A percentile compares a stretch with the other conserved stretches of the same genome.
These are phyloP conservation scores for Lordiphosa andalusiaca DNA, from an alignment of 2,888 invertebrate genomes.

Conservation along the genomic window DNA sequence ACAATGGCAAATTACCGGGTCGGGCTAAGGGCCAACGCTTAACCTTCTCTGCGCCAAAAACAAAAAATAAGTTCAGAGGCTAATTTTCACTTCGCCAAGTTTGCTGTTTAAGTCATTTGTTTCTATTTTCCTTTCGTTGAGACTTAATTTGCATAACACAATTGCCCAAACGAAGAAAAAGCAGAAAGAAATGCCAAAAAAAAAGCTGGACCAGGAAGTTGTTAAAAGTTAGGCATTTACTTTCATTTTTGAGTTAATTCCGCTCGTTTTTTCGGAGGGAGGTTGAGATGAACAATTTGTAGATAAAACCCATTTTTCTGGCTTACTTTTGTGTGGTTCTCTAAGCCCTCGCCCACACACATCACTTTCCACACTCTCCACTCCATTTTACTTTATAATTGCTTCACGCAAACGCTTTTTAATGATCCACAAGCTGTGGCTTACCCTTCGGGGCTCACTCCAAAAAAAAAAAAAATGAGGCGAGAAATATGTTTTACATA, in stretches of 20 bases:
- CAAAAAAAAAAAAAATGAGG: neutral
- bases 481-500: constrained; percentile 22
- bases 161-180: constrained; percentile 31
- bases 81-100: constrained; percentile 67
- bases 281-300: constrained; percentile 2
- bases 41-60: constrained; percentile 18
- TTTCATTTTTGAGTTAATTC: constrained; percentile 28
- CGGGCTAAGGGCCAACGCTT: constrained; percentile 37
- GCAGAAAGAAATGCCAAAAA: constrained; percentile 20
- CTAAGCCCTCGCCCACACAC: constrained; percentile 7
- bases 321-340: constrained; percentile 9
- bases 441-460: constrained; percentile 35
- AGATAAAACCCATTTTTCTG: constrained; percentile 21
- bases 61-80: constrained; percentile 50
- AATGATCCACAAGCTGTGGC: constrained; percentile 36
- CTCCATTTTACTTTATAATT: constrained; percentile 33
- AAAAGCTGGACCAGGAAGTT: constrained; percentile 56
- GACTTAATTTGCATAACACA: constrained; percentile 59
- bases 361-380: constrained; percentile 5
- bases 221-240: constrained; percentile 36
- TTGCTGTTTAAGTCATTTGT: constrained; percentile 63
- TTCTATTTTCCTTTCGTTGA: constrained; percentile 37
- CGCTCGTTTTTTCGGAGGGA: constrained; percentile 1
- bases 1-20: constrained; percentile 35
- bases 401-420: constrained; percentile 29